These are phyloP conservation scores for Ifrita kowaldi DNA, from an alignment of 2,113 vertebrate genomes.

Conservation along the genomic window DNA sequence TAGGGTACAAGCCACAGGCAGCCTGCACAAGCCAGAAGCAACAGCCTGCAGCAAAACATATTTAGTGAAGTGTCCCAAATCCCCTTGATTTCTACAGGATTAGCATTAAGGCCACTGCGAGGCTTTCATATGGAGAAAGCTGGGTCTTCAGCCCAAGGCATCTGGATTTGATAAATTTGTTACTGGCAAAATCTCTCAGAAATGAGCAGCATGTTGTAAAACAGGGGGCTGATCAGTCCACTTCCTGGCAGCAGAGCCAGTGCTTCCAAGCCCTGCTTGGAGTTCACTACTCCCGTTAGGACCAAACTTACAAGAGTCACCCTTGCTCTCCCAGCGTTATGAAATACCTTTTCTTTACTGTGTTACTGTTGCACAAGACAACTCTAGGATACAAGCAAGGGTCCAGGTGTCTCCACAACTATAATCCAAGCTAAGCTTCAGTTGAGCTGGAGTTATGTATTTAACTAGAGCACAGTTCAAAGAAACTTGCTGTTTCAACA, in stretches of 20 bases:
- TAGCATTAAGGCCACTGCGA: background rate
- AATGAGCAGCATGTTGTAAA: background rate
- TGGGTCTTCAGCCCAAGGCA: background rate
- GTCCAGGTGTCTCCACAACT: background rate
- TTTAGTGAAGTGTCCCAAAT: slow-evolving; percentile 23
- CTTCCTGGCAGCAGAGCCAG: background rate
- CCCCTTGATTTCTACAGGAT: background rate
- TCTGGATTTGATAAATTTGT: slow-evolving; percentile 21
- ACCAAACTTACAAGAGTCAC: background rate
- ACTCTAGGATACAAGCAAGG: background rate
- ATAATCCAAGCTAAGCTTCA: background rate
- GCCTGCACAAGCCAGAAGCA: background rate
- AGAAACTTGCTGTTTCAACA: background rate
- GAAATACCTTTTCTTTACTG: background rate
- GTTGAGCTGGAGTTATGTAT: accelerated
- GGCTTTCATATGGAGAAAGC: background rate
- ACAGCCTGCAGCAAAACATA: background rate
- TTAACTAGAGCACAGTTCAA: background rate
- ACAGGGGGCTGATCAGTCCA: background rate
- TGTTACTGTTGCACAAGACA: background rate
- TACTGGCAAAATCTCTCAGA: background rate
- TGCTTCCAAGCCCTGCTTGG: background rate
- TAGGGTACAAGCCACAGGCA: background rate
- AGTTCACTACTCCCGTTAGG: background rate
- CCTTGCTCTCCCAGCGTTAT: background rate